Percentiles rank a stretch among this genome's conserved stretches.
phyloP scores from a whole-genome alignment of 2,797 vertebrate species.

The Danio kyathit region DNA sequence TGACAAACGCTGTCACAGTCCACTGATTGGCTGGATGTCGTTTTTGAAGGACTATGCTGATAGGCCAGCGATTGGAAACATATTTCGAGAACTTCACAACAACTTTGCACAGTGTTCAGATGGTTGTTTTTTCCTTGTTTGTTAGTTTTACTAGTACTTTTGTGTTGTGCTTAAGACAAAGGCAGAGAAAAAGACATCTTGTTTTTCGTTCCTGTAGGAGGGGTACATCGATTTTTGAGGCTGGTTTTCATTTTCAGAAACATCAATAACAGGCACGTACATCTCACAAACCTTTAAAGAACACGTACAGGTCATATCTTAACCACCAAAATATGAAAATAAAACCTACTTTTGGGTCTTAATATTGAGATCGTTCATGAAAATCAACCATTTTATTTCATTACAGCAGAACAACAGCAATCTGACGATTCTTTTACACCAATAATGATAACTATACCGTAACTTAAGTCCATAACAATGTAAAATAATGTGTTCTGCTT shows the following conservation, averaged over 20 bases:
- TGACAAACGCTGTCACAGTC: conserved; percentile 18
- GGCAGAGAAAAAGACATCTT: conserved; percentile 73
- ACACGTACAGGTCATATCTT: background rate
- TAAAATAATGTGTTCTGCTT: no score
- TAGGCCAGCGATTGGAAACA: conserved; percentile 14
- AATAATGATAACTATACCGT: no score
- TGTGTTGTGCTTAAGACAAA: conserved; percentile 83
- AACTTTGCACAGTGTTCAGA: conserved; percentile 71
- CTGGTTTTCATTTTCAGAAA: conserved; percentile 74
- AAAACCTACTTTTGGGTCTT: background rate
- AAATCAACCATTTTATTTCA: background rate
- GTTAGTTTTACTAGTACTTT: conserved; percentile 62
- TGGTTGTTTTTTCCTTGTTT: conserved; percentile 59
- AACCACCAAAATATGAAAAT: background rate
- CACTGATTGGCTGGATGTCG: conserved; percentile 37
- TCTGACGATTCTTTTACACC: background rate
- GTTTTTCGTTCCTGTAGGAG: conserved; percentile 63
- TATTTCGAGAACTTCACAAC: conserved; percentile 65
- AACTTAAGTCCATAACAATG: no score
- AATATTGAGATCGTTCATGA: background rate
- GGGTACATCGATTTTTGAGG: conserved; percentile 65
- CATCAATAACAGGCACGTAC: conserved; percentile 62
- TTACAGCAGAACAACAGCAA: background rate
- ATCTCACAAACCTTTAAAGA: conserved; percentile 10
- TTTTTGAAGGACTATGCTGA: conserved; percentile 36